These are phyloP conservation scores for Polydrusus tereticollis DNA, from an alignment of 2,888 invertebrate genomes.

Conservation along the genomic window DNA sequence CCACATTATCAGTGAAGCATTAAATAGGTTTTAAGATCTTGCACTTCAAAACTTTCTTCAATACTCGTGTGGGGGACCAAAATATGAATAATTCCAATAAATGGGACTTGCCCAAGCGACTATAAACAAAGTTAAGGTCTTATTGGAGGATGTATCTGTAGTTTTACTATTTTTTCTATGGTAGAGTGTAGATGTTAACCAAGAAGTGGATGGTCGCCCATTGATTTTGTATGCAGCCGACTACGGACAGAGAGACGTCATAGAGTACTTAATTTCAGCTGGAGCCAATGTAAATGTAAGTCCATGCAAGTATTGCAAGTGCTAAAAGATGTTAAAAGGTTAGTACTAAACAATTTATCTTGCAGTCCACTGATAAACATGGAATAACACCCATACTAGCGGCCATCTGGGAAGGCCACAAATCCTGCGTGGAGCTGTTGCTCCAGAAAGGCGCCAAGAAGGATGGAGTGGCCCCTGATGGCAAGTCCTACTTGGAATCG, in stretches of 20 bases:
- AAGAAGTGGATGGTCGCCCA: constrained; percentile 88
- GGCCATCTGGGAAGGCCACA: constrained; percentile 98
- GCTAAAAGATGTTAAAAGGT: not conserved
- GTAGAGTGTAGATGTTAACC: constrained; percentile 82
- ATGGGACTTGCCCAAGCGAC: too few relatives aligned
- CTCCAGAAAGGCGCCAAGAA: constrained; percentile 88
- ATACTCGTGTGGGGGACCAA: too few relatives aligned
- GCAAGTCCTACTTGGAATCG: constrained; percentile 86
- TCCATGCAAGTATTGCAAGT: constrained; percentile 45
- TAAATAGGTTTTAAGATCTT: not conserved
- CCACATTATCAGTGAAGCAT: not conserved
- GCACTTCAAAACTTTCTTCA: too few relatives aligned
- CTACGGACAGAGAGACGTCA: constrained; percentile 92
- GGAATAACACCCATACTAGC: constrained; percentile 94
- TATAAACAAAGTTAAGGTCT: not conserved
- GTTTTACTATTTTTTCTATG: not conserved
- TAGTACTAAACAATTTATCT: constrained; percentile 13
- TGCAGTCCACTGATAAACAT: constrained; percentile 92
- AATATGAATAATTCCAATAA: too few relatives aligned
- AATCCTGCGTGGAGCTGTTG: constrained; percentile 89
- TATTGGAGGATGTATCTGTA: too few relatives aligned
- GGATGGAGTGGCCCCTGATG: constrained; percentile 88
- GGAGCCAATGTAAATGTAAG: constrained; percentile 96
- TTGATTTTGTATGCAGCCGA: constrained; percentile 96
- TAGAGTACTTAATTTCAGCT: constrained; percentile 87